A percentile compares a stretch with the other conserved stretches of the same genome.
Conservation (phyloP, 1,140 invertebrate species). For the Pogonomyrmex californicus region DNA sequence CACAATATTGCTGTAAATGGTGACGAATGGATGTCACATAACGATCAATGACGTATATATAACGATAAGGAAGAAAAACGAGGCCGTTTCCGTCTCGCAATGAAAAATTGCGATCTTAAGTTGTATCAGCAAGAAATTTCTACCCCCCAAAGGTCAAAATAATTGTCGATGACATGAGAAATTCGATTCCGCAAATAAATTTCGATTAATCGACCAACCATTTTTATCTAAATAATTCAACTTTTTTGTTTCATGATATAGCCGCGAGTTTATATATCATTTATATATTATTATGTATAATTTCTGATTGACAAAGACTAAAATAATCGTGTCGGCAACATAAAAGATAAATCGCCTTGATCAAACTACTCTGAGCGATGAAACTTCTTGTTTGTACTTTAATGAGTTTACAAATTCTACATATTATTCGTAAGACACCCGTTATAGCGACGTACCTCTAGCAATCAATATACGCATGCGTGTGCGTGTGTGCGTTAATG, state of each 20-base stretch:
- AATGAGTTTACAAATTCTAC: not conserved
- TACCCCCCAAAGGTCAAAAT: not conserved
- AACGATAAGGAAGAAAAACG: slow-evolving; percentile 49
- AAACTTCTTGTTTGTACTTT: not conserved
- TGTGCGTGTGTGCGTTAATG: not conserved
- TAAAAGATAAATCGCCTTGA: not conserved
- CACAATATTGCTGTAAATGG: slow-evolving; percentile 27
- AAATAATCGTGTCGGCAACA: not conserved
- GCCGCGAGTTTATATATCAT: not conserved
- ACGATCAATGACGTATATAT: slow-evolving; percentile 21
- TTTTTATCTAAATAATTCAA: not conserved
- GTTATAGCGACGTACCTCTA: not conserved
- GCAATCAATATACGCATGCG: slow-evolving; percentile 35
- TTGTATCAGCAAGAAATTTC: not conserved
- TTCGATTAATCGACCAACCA: not conserved
- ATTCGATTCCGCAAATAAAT: not conserved
- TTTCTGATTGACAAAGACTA: not conserved
- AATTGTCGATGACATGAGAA: not conserved
- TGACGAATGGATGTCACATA: slow-evolving; percentile 37
- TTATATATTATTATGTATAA: not conserved
- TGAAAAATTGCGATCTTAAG: not conserved
- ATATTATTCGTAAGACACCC: not conserved
- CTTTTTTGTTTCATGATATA: not conserved
- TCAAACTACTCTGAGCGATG: not conserved
- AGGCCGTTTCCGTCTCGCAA: not conserved